A percentile compares a stretch with the other conserved stretches of the same genome.
phyloP scores from a whole-genome alignment of 1,140 invertebrate species.

The Melitaea cinxia region DNA sequence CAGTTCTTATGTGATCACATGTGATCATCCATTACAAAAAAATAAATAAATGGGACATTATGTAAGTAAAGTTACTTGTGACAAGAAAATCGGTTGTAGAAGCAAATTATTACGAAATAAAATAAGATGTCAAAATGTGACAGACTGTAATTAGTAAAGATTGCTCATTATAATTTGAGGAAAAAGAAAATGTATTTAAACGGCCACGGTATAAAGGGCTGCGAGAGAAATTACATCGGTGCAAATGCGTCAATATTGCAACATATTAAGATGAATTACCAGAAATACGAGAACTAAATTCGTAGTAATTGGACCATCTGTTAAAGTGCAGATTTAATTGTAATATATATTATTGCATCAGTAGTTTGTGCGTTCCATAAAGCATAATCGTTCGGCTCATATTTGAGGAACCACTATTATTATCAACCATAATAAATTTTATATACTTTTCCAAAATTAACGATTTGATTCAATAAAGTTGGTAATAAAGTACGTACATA shows the following conservation, averaged over 20 bases:
- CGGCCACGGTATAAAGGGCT: conserved; percentile 2
- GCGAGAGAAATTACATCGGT: background rate
- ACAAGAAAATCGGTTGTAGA: conserved; percentile 2
- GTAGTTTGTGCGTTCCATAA: background rate
- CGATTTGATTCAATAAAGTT: too few species aligned
- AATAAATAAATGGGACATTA: background rate
- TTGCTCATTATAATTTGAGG: conserved; percentile 17
- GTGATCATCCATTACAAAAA: too few species aligned
- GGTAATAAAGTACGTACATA: too few species aligned
- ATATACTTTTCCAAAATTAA: too few species aligned
- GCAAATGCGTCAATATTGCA: background rate
- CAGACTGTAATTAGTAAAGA: conserved; percentile 31
- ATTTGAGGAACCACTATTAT: too few species aligned
- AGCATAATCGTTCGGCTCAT: background rate
- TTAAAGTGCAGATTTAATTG: background rate
- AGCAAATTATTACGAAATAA: conserved; percentile 16
- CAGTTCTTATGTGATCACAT: too few species aligned
- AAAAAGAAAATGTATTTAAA: conserved; percentile 16
- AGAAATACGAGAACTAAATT: conserved; percentile 4
- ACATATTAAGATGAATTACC: background rate
- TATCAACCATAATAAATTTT: too few species aligned
- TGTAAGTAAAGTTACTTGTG: background rate
- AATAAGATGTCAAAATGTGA: conserved; percentile 26
- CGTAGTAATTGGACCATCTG: conserved; percentile 1
- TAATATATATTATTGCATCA: background rate